Evolutionary conservation across 2,113 vertebrate genomes (phyloP).

Genomic region (Oreotragus oreotragus): DNA sequence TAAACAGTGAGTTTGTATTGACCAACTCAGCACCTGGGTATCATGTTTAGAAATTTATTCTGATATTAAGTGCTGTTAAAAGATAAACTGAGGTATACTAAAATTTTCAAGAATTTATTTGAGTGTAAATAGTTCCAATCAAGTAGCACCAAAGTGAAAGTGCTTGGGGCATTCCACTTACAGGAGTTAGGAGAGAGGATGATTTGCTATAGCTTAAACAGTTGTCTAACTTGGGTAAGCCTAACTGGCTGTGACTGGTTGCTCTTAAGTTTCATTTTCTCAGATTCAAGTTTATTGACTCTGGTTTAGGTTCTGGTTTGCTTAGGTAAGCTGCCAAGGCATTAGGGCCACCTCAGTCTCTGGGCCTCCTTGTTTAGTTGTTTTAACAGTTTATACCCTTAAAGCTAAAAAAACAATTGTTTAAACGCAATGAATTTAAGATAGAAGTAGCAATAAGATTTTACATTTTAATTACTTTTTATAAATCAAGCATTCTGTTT

Average conservation of each 20-base stretch:
- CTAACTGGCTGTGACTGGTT: background rate
- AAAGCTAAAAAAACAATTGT: background rate
- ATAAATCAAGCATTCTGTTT: background rate
- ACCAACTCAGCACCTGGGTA: background rate
- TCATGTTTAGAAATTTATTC: background rate
- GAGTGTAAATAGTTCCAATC: background rate
- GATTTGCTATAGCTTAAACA: too few relatives aligned
- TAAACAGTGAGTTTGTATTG: background rate
- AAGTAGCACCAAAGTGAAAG: background rate
- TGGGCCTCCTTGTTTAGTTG: background rate
- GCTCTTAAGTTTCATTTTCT: background rate
- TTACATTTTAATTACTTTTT: background rate
- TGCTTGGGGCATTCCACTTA: background rate
- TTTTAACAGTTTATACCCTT: background rate
- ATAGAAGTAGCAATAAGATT: background rate
- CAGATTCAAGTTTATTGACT: background rate
- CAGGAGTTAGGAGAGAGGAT: background rate
- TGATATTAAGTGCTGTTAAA: background rate
- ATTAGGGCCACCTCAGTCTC: background rate
- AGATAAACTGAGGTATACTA: background rate
- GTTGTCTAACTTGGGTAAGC: background rate
- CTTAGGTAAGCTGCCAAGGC: background rate
- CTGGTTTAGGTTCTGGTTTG: background rate
- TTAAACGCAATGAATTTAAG: constrained; percentile 14
- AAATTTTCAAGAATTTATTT: background rate